Evolutionary conservation across 2,888 invertebrate genomes (phyloP).

Genomic region (Thysanoteuthis rhombus): DNA sequence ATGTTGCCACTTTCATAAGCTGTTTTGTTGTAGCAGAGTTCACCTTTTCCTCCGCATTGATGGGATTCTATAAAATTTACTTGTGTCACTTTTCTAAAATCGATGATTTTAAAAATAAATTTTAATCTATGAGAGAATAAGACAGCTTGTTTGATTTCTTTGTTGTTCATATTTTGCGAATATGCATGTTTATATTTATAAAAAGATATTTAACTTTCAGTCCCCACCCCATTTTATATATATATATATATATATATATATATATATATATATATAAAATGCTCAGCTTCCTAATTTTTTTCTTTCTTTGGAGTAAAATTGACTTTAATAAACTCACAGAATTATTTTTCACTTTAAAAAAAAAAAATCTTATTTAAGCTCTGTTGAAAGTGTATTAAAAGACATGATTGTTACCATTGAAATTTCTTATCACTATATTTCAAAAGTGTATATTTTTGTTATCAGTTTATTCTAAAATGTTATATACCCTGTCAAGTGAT

Average conservation of each 20-base stretch:
- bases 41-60: conserved; percentile 23
- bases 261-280: no score
- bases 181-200: neutral
- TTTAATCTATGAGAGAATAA: conserved; percentile 31
- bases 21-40: conserved; percentile 32
- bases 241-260: no score
- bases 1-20: neutral
- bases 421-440: no score
- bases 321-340: no score
- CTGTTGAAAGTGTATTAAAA: no score
- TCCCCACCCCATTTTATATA: no score
- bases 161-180: conserved; percentile 12
- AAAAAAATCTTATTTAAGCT: no score
- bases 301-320: no score
- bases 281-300: no score
- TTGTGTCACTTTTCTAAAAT: conserved; percentile 33
- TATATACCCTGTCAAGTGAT: neutral
- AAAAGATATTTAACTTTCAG: no score
- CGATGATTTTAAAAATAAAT: conserved; percentile 32
- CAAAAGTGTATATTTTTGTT: neutral
- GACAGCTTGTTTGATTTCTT: neutral
- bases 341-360: no score
- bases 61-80: conserved; percentile 31
- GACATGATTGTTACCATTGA: no score
- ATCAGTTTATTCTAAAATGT: neutral